Base-by-base conservation (phyloP, 2,888 invertebrate species). In the Parnassius mnemosyne region DNA sequence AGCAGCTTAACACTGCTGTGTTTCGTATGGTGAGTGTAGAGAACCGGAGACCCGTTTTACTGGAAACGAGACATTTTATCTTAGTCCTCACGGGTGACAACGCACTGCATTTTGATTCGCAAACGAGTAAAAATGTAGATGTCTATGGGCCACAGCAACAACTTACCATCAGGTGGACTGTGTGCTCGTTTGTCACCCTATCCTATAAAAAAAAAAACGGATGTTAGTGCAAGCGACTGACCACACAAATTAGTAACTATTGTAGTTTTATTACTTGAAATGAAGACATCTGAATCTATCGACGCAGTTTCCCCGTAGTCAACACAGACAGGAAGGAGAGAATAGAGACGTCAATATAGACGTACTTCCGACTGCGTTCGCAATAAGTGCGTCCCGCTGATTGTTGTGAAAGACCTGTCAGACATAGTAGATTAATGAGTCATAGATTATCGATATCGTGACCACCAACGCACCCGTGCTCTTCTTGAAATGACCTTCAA, bases 321-420 rank as follows among this genome's bases (percentile, higher is more conserved):
- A 13, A 13, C 49, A 68, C 69, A 72, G 69, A 72, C 74, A 78
- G 85, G 86, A 87, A 85, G 77, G 76, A 67, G 74, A 72, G 76
- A 79, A 90, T 89, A 79, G 85, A 90, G 85, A 76, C 79, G 80
- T 85, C 87, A 84, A 79, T 81, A 77, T 80, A 71, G 73, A 75
- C 74, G 69, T 70, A 78, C 76, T 83, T 90, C 90, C 89, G 89
- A 81, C 66, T 63, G 63, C 69, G 71, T 71, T 73, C 70, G 77
- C 77, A 78, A 78, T 68, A 69, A 69, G 75, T 77, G 81, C 80
- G 71, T 75, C 89, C 90, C 78, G 85, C 85, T 79, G 90, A 71
- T 87, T 89, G 87, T 89, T 89, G 84, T 89, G 89, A 87, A 88
- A 77, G 81, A 84, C 77, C 81, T 83, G 89, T 87, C 89, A 85